Base-by-base conservation (phyloP, 2,888 invertebrate genomes). In the Aleiodes alternator region DNA sequence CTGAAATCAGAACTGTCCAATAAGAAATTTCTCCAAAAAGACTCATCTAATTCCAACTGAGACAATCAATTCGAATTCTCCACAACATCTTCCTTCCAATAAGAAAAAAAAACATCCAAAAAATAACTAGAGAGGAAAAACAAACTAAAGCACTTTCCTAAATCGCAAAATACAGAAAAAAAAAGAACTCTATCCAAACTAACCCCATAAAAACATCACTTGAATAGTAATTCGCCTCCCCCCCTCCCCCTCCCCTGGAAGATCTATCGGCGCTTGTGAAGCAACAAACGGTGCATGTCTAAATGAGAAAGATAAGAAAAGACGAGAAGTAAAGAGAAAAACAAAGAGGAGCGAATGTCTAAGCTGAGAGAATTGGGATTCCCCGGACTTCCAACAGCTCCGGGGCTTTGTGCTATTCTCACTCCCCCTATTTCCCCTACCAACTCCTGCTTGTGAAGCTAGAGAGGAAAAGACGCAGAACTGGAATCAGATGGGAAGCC, bases 281-380 rank as follows among this genome's bases (percentile, higher is more conserved):
- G 64, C 69, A 75, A 75, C 70, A 75, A 75, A 75, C 68, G 70
- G 61, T 75, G 55, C 64, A 75, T 70, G 75, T 68, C 64, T 70
- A 75, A 70, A 64, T 14, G 51, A 64, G 64, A 56, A 48, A 70
- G 64, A 64, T 55, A 48, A 29, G 38, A 34, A 43, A 38, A 69
- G 23, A 38, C 14, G 66, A 9, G 51, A n/a, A 34, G 9, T 6
- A 53, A 8, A 12, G 69, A 23, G 56, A 12, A 34, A 56, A 34
- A 56, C 43, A 31, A 55, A 38, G 16, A 64, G 38, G 3, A 1
- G 23, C 16, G 23, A 14, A 51, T 50, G 57, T 71, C 48, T 23
- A 51, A 23, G 68, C n/a, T 14, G 7, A 59, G 23, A 3, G 57
- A 68, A 73, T 48, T 73, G 57, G 57, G 48, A 68, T 68, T 73